Evolutionary conservation across 2,888 invertebrate genomes (phyloP), one percentile per base, ranked within the genome.

Genomic region (Caenorhabditis zanzibari): DNA sequence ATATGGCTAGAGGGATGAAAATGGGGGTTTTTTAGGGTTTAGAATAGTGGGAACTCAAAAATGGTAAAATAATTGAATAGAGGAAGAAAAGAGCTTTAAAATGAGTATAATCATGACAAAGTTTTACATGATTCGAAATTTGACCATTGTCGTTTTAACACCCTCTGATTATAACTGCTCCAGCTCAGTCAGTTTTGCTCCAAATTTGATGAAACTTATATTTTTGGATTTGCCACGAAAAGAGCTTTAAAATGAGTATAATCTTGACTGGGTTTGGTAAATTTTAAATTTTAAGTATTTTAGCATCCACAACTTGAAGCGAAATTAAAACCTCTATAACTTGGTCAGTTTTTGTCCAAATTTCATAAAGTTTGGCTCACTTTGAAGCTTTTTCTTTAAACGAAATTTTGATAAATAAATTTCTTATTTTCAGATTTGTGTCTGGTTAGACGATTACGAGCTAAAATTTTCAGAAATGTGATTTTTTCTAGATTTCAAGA

Each of bases 211-310:
- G 24, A 54, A 22, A 24, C 7, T 24, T 24, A 24, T 7, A 14
- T 4, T 28, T 26, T 35, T 19, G 19, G 19, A 59, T 10, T 59
- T 19, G 19, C 2, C 58, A 35, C 10, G 19, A 16, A 16, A 2
- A 7, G n/a, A 32, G 56, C 56, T 56, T 56, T 32, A 35, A 35
- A 59, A 59, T 59, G 35, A 59, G 56, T 32, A 56, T 56, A 56
- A 56, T 2, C 56, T 32, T 56, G 56, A 28, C 58, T 3, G 2
- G 3, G 32, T n/a, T 32, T 58, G n/a, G 0, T 14, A 47, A 47
- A 3, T 47, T 47, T 4, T 0, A 14, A 47, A n/a, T 44, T 44
- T 3, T 44, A n/a, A n/a, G n/a, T n/a, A n/a, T n/a, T n/a, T n/a
- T n/a, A n/a, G n/a, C n/a, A n/a, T n/a, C n/a, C n/a, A n/a, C n/a